Percentiles rank a stretch among this genome's conserved stretches.
These are phyloP conservation scores for Diabrotica undecimpunctata DNA, from an alignment of 1,140 invertebrate genomes.

Conservation along the genomic window DNA sequence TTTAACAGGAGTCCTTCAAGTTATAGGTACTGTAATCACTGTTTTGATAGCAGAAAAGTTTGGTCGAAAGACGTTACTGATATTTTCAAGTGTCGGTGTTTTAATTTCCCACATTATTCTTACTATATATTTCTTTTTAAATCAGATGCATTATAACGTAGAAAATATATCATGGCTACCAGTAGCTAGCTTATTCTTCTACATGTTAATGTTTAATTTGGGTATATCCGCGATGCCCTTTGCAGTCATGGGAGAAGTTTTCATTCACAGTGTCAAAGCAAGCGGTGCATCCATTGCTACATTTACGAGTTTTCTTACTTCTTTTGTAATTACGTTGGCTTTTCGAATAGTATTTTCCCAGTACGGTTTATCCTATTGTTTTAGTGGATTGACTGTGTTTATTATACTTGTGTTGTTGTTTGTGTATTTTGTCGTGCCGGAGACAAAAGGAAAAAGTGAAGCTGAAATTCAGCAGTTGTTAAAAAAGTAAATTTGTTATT, in stretches of 20 bases:
- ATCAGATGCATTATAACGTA: constrained; percentile 27
- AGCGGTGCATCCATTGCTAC: constrained; percentile 70
- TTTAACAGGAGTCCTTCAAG: constrained; percentile 74
- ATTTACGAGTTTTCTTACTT: constrained; percentile 70
- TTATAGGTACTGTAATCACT: constrained; percentile 66
- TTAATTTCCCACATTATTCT: constrained; percentile 37
- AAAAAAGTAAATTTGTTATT: constrained; percentile 13
- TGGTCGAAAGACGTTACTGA: constrained; percentile 67
- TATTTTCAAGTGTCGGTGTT: constrained; percentile 64
- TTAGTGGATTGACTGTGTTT: constrained; percentile 74
- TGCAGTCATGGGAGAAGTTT: constrained; percentile 79
- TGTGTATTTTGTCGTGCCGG: constrained; percentile 64
- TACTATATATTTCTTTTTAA: constrained; percentile 39
- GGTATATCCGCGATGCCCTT: constrained; percentile 80
- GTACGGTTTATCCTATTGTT: constrained; percentile 66
- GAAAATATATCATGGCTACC: constrained; percentile 39
- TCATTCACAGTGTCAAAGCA: constrained; percentile 71
- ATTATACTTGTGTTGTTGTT: constrained; percentile 47
- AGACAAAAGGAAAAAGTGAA: constrained; percentile 78
- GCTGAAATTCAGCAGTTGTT: constrained; percentile 50
- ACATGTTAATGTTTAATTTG: constrained; percentile 38
- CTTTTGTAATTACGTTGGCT: constrained; percentile 76
- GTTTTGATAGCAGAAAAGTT: constrained; percentile 72
- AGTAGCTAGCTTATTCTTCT: constrained; percentile 33
- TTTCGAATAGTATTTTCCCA: constrained; percentile 58